A percentile compares a stretch with the other conserved stretches of the same genome.
Conservation (phyloP, 1,140 invertebrate species). For the Lamellibrachia luymesi region DNA sequence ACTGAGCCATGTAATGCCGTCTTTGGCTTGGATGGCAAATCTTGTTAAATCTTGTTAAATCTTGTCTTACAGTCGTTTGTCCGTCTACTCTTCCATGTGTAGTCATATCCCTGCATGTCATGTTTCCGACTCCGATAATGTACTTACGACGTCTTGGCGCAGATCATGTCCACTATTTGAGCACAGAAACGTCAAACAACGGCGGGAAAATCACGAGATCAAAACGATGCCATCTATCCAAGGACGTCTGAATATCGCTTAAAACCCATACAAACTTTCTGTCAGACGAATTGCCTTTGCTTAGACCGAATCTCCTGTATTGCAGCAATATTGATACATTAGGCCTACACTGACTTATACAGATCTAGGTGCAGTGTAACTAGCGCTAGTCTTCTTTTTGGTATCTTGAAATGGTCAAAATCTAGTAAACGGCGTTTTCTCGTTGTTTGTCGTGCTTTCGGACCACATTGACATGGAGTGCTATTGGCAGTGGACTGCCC, state of each 20-base stretch:
- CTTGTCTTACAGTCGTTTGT: too few relatives aligned
- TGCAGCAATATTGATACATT: not conserved
- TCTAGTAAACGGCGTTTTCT: not conserved
- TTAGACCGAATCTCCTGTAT: not conserved
- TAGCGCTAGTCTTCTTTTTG: not conserved
- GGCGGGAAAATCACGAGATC: not conserved
- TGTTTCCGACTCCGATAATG: not conserved
- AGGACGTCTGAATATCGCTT: not conserved
- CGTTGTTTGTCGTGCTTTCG: not conserved
- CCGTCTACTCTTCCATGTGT: not conserved
- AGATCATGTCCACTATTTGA: not conserved
- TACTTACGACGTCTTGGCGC: not conserved
- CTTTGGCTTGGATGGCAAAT: too few relatives aligned
- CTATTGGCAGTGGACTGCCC: not conserved
- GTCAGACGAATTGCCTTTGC: not conserved
- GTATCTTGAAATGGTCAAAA: not conserved
- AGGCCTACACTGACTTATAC: not conserved
- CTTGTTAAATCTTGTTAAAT: too few relatives aligned
- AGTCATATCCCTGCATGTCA: not conserved
- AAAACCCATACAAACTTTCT: not conserved
- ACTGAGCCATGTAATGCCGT: too few relatives aligned
- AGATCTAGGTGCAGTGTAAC: not conserved
- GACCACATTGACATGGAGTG: too few relatives aligned
- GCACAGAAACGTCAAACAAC: not conserved
- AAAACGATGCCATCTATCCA: not conserved